phyloP scores from a whole-genome alignment of 1,140 invertebrate genomes.

The Neodiprion lecontei region DNA sequence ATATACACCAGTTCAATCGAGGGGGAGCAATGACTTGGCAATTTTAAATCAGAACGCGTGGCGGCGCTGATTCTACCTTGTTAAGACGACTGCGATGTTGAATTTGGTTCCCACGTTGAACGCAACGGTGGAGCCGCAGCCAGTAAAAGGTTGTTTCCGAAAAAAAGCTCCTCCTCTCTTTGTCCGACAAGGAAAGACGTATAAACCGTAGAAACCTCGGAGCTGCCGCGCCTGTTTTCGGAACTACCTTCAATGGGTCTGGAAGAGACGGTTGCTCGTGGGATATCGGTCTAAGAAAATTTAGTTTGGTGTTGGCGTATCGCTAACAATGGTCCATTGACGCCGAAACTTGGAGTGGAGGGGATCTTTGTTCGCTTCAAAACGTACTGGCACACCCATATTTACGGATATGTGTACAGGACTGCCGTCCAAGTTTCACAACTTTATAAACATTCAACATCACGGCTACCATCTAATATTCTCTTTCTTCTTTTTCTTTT shows the following conservation, averaged over 20 bases:
- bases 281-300: neutral
- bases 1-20: too few species aligned
- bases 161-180: neutral
- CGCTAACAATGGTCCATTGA: slow-evolving; percentile 1
- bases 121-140: neutral
- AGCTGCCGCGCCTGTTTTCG: neutral
- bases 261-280: neutral
- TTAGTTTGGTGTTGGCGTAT: neutral
- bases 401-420: neutral
- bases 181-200: neutral
- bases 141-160: neutral
- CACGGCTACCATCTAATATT: too few species aligned
- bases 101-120: neutral
- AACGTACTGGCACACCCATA: neutral
- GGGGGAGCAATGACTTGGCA: neutral
- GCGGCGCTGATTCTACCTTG: neutral
- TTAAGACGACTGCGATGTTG: neutral
- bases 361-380: neutral
- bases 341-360: neutral
- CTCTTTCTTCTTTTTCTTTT: too few species aligned
- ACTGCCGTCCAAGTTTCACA: too few species aligned
- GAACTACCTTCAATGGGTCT: slow-evolving; percentile 4
- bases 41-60: neutral
- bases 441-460: too few species aligned
- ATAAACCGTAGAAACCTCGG: neutral